Evolutionary conservation across 2,888 invertebrate genomes (phyloP).

Genomic region (Drosophila austrosaltans): DNA sequence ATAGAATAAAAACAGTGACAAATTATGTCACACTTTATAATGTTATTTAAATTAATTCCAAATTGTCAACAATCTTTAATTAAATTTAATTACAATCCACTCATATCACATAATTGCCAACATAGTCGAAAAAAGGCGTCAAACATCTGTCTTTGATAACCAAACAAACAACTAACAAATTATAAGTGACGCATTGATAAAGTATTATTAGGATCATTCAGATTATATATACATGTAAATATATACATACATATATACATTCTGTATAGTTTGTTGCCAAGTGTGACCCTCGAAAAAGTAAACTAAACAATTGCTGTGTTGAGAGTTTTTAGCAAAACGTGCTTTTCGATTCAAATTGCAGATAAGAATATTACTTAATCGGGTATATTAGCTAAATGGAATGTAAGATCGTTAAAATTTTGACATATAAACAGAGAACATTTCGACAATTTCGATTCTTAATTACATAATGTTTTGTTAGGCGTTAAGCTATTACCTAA

Average conservation of each 20-base stretch:
- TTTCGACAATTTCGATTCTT: too few relatives aligned
- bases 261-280: conserved; percentile 32
- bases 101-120: conserved; percentile 28
- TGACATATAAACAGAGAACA: too few relatives aligned
- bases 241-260: not conserved
- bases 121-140: not conserved
- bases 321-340: not conserved
- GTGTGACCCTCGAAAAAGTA: conserved; percentile 19
- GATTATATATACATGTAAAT: not conserved
- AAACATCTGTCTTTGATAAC: conserved; percentile 26
- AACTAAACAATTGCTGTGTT: conserved; percentile 21
- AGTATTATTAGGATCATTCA: conserved; percentile 1
- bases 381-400: not conserved
- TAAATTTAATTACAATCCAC: conserved; percentile 61
- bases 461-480: too few relatives aligned
- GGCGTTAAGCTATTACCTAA: too few relatives aligned
- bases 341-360: not conserved
- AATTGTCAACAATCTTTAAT: conserved; percentile 52
- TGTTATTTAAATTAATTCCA: conserved; percentile 56
- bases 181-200: conserved; percentile 14
- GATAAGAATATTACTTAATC: not conserved
- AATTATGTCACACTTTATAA: conserved; percentile 48
- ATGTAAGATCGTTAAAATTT: not conserved
- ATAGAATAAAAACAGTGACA: conserved; percentile 32
- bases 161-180: conserved; percentile 18